phyloP scores from a whole-genome alignment of 2,113 vertebrate species.

The Tetrao urogallus region DNA sequence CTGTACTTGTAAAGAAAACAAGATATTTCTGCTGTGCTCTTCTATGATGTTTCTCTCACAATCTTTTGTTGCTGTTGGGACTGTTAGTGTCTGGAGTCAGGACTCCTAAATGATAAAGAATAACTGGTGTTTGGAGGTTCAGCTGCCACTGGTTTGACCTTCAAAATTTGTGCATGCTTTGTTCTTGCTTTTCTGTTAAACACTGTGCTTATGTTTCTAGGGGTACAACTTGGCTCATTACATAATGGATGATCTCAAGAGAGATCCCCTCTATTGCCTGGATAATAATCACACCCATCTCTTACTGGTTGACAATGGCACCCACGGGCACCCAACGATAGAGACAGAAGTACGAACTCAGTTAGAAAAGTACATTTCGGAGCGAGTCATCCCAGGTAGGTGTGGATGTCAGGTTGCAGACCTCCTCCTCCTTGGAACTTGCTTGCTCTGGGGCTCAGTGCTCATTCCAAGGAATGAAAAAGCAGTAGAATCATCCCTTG shows the following conservation, averaged over 20 bases:
- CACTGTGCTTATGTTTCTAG: constrained; percentile 1
- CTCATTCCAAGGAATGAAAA: background rate
- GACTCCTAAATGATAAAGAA: background rate
- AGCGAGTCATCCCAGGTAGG: constrained; percentile 78
- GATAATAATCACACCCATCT: constrained; percentile 84
- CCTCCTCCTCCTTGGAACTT: background rate
- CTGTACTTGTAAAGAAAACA: background rate
- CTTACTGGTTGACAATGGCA: constrained; percentile 81
- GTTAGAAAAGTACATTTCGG: constrained; percentile 83
- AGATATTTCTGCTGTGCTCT: background rate
- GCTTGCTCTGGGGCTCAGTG: background rate
- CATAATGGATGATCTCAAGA: constrained; percentile 82
- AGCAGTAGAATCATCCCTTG: background rate
- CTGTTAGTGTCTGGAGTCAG: background rate
- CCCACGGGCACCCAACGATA: constrained; percentile 69
- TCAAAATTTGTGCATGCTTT: background rate
- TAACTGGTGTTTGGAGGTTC: background rate
- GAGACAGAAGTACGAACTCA: constrained; percentile 81
- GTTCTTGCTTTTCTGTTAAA: background rate
- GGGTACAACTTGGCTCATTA: constrained; percentile 78
- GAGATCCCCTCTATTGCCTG: constrained; percentile 80
- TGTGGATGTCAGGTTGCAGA: fast-evolving
- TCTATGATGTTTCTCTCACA: background rate
- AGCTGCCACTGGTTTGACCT: background rate
- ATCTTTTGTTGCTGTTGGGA: background rate